phyloP scores from a whole-genome alignment of 2,113 vertebrate genomes.

The Heterotis niloticus region DNA sequence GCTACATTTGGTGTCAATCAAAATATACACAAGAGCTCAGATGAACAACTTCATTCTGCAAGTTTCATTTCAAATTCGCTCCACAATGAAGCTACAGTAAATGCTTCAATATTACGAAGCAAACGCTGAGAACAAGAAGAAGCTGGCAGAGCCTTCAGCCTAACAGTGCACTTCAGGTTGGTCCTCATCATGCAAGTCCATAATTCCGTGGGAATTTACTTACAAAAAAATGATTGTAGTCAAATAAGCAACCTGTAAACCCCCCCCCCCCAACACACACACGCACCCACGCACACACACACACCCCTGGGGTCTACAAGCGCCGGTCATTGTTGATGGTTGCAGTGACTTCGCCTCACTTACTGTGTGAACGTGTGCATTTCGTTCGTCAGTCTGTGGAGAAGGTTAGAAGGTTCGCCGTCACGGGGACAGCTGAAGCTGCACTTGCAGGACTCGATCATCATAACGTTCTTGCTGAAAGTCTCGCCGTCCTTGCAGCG shows the following conservation, averaged over 20 bases:
- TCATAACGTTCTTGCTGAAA: slow-evolving; percentile 95
- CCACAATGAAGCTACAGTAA: slow-evolving; percentile 90
- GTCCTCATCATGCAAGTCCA: slow-evolving; percentile 65
- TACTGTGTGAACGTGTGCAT: slow-evolving; percentile 98
- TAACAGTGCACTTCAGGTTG: slow-evolving; percentile 76
- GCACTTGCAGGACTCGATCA: slow-evolving; percentile 97
- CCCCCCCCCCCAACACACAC: no score
- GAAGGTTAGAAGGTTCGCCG: slow-evolving; percentile 82
- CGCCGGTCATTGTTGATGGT: slow-evolving; percentile 35
- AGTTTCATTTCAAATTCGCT: slow-evolving; percentile 80
- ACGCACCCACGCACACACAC: no score
- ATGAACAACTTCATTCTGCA: slow-evolving; percentile 56
- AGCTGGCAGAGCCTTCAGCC: slow-evolving; percentile 76
- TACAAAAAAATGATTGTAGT: slow-evolving; percentile 55
- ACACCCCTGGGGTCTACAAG: slow-evolving; percentile 45
- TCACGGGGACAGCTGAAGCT: slow-evolving; percentile 84
- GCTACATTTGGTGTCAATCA: slow-evolving; percentile 58
- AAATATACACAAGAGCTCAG: slow-evolving; percentile 65
- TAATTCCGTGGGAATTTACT: slow-evolving; percentile 74
- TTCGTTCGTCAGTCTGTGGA: slow-evolving; percentile 94
- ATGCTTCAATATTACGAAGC: slow-evolving; percentile 98
- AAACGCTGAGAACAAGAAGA: slow-evolving; percentile 48
- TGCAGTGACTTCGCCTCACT: slow-evolving; percentile 38
- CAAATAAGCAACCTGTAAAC: slow-evolving; percentile 49
- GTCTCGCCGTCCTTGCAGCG: slow-evolving; percentile 89